A percentile compares a stretch with the other conserved stretches of the same genome.
Conservation (phyloP, 2,113 vertebrate genomes). For the western clawed frog (Xenopus tropicalis) region DNA sequence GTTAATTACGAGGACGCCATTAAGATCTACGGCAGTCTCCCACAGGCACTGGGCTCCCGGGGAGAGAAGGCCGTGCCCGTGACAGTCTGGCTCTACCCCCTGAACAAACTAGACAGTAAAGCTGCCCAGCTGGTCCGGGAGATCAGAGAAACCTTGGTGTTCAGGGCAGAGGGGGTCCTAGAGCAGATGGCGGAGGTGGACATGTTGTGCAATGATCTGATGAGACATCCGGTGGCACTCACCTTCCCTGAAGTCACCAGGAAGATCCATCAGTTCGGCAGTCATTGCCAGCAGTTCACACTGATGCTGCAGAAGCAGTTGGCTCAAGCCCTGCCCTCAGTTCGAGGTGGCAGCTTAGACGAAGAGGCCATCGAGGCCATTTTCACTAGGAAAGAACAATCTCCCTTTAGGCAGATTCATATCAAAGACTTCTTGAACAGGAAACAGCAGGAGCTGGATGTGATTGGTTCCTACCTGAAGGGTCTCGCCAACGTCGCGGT, state of each 20-base stretch:
- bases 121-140: slow-evolving; percentile 51
- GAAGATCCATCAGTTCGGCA: slow-evolving; percentile 45
- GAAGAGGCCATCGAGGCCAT: slow-evolving; percentile 40
- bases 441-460: slow-evolving; percentile 30
- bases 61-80: slow-evolving; percentile 54
- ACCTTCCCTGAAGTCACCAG: slow-evolving; percentile 48
- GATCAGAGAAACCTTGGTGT: slow-evolving; percentile 45
- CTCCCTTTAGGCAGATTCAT: slow-evolving; percentile 36
- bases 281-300: slow-evolving; percentile 7
- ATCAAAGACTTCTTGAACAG: slow-evolving; percentile 38
- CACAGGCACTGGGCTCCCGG: slow-evolving; percentile 12
- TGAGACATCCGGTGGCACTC: neutral
- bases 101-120: slow-evolving; percentile 49
- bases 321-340: slow-evolving; percentile 39
- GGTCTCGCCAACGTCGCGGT: neutral
- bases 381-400: slow-evolving; percentile 23
- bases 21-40: slow-evolving; percentile 52
- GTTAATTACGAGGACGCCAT: slow-evolving; percentile 51
- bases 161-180: slow-evolving; percentile 27
- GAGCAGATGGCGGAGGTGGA: slow-evolving; percentile 45
- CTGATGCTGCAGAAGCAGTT: slow-evolving; percentile 15
- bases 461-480: neutral
- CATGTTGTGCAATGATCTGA: slow-evolving; percentile 51
- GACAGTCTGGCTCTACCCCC: slow-evolving; percentile 58
- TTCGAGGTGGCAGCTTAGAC: slow-evolving; percentile 46